A percentile compares a stretch with the other conserved stretches of the same genome.
Conservation (phyloP, 2,113 vertebrate species). For the Coturnix japonica region DNA sequence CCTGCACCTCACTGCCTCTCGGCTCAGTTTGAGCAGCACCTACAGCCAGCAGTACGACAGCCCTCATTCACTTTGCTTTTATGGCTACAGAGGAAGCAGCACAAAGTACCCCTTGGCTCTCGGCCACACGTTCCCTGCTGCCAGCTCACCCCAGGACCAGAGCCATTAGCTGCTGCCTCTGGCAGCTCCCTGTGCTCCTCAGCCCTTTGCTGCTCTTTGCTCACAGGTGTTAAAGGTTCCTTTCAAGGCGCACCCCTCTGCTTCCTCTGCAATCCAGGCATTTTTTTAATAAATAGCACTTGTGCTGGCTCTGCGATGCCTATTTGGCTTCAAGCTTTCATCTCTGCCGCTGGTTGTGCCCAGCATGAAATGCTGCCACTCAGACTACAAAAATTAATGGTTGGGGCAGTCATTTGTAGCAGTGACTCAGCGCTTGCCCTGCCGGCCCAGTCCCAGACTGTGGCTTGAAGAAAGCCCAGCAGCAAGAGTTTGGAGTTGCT, state of each 20-base stretch:
- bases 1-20: neutral
- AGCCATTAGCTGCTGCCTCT: conserved; percentile 38
- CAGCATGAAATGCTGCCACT: conserved; percentile 27
- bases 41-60: neutral
- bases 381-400: neutral
- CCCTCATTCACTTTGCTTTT: neutral
- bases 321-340: conserved; percentile 35
- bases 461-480: neutral
- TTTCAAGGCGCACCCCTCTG: conserved; percentile 53
- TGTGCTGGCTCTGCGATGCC: conserved; percentile 30
- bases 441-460: neutral
- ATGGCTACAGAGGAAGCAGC: neutral
- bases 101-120: neutral
- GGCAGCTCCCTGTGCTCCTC: conserved; percentile 9
- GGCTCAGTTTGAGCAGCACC: neutral
- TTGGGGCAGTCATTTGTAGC: conserved; percentile 30
- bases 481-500: neutral
- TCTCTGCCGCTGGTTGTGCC: conserved; percentile 29
- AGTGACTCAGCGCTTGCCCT: conserved; percentile 1
- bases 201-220: conserved; percentile 4
- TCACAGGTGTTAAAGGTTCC: conserved; percentile 31
- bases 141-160: conserved; percentile 5
- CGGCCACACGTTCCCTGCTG: neutral
- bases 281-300: conserved; percentile 59
- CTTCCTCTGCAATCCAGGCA: conserved; percentile 52